phyloP scores from a whole-genome alignment of 2,797 vertebrate genomes.

The Myoxocephalus aenaeus region DNA sequence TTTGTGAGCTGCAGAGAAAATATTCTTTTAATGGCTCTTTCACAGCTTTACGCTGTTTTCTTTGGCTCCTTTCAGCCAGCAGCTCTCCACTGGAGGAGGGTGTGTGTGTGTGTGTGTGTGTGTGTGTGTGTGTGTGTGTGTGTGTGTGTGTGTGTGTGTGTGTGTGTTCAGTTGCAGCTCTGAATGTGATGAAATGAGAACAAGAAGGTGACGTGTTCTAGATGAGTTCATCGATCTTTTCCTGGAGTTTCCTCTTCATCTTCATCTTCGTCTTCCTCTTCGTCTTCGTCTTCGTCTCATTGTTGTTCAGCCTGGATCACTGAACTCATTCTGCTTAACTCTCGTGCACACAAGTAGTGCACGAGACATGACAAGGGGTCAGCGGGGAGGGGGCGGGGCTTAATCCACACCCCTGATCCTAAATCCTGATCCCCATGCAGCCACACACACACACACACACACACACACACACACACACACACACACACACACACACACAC shows the following conservation, averaged over 20 bases:
- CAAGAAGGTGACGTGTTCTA: no score
- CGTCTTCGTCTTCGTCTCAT: neutral
- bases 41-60: constrained; percentile 77
- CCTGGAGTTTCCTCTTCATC: no score
- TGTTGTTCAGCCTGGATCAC: neutral
- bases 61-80: constrained; percentile 54
- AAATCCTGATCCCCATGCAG: constrained; percentile 9
- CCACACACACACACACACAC: constrained; percentile 6
- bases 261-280: neutral
- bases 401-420: constrained; percentile 36
- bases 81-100: no score
- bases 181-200: neutral
- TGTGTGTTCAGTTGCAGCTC: no score
- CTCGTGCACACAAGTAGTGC: constrained; percentile 64
- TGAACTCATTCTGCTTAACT: neutral
- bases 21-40: constrained; percentile 85
- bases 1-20: constrained; percentile 60
- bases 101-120: no score
- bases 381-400: constrained; percentile 5
- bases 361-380: constrained; percentile 80
- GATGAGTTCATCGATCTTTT: neutral
- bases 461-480: constrained; percentile 16
- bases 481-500: constrained; percentile 25
- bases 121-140: neutral
- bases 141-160: neutral